Evolutionary conservation across 2,113 vertebrate species (phyloP).

Genomic region (Macquaria australasica): DNA sequence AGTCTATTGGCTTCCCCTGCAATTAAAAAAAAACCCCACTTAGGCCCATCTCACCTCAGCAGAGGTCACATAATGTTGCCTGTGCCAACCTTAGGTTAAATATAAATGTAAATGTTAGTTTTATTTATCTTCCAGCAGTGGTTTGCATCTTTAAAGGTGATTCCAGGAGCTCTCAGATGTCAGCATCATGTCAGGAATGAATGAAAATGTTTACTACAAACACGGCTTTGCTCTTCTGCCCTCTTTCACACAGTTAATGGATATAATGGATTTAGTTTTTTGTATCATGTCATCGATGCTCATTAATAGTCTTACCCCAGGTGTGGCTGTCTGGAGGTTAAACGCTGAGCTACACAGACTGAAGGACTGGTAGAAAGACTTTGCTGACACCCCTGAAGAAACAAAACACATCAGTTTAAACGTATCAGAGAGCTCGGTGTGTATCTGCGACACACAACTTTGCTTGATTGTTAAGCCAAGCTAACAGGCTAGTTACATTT

Average conservation of each 20-base stretch:
- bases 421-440: background rate
- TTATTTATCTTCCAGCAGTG: background rate
- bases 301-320: conserved; percentile 87
- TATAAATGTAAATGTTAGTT: background rate
- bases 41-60: background rate
- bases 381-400: conserved; percentile 91
- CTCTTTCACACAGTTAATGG: too few species aligned
- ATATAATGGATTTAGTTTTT: background rate
- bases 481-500: background rate
- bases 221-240: background rate
- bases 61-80: background rate
- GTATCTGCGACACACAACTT: background rate
- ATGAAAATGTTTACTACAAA: background rate
- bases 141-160: background rate
- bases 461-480: background rate
- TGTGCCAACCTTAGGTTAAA: background rate
- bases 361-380: conserved; percentile 94
- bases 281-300: background rate
- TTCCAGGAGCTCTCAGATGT: background rate
- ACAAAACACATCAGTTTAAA: conserved; percentile 17
- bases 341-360: conserved; percentile 89
- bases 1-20: conserved; percentile 94
- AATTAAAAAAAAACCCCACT: background rate
- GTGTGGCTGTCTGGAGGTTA: conserved; percentile 95
- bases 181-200: background rate